A percentile compares a stretch with the other conserved stretches of the same genome.
These are phyloP conservation scores for Pseudobourletiella spinata DNA, from an alignment of 1,140 invertebrate genomes.

Conservation along the genomic window DNA sequence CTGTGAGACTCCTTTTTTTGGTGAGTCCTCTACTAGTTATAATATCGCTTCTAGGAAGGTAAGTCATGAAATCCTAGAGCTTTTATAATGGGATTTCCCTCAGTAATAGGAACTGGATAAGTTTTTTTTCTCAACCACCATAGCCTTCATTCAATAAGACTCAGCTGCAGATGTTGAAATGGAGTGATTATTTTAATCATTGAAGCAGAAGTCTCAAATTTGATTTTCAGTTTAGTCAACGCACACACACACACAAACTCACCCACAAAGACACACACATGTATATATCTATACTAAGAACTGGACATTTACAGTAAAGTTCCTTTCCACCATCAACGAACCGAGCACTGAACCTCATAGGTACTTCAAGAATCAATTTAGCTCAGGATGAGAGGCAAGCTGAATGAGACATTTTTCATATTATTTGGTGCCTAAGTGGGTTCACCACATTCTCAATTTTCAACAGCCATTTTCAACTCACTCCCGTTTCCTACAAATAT, in stretches of 20 bases:
- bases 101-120: not conserved
- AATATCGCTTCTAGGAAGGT: too few species aligned
- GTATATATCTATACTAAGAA: not conserved
- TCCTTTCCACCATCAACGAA: not conserved
- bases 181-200: constrained; percentile 28
- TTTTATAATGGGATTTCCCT: constrained; percentile 7
- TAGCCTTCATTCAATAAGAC: constrained; percentile 1
- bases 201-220: constrained; percentile 21
- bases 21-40: too few species aligned
- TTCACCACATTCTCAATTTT: constrained; percentile 19
- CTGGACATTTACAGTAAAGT: constrained; percentile 1
- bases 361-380: constrained; percentile 34
- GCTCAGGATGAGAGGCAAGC: constrained; percentile 26
- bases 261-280: too few species aligned
- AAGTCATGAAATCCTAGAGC: not conserved
- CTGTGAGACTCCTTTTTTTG: too few species aligned
- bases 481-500: not conserved
- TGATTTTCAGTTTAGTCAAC: constrained; percentile 17
- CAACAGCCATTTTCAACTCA: constrained; percentile 8
- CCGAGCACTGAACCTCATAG: constrained; percentile 3
- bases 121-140: not conserved
- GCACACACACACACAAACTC: too few species aligned
- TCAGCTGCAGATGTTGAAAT: constrained; percentile 11
- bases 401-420: constrained; percentile 34
- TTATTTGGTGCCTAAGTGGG: constrained; percentile 20